phyloP scores from a whole-genome alignment of 2,113 vertebrate genomes.

The Todiramphus chloris region DNA sequence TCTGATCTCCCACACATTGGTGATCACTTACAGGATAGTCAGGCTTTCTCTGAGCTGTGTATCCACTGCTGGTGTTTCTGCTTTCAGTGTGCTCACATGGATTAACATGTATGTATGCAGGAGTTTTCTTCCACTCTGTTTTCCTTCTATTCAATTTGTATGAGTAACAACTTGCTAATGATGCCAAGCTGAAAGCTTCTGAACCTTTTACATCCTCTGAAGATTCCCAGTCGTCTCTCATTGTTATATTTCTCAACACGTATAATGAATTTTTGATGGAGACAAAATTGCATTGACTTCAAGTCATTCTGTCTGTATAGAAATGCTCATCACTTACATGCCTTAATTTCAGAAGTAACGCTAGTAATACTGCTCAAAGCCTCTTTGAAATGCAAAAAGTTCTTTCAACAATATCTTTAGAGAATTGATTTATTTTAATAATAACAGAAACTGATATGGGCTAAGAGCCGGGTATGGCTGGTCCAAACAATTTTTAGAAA shows the following conservation, averaged over 20 bases:
- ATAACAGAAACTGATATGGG: background rate
- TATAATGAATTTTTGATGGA: conserved; percentile 19
- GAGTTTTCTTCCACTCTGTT: background rate
- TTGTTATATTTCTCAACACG: background rate
- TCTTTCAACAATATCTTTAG: background rate
- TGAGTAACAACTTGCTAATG: background rate
- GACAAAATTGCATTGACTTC: conserved; percentile 6
- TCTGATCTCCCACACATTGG: background rate
- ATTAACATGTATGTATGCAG: background rate
- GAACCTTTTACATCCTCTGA: background rate
- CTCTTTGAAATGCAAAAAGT: conserved; percentile 14
- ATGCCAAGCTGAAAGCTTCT: background rate
- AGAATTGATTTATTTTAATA: conserved; percentile 1
- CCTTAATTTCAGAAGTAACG: conserved; percentile 7
- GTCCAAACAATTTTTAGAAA: background rate
- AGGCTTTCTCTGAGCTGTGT: background rate
- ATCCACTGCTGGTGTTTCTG: background rate
- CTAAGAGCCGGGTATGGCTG: background rate
- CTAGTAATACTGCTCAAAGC: background rate
- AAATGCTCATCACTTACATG: background rate
- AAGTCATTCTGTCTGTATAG: background rate
- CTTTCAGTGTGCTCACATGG: background rate
- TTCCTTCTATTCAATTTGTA: background rate
- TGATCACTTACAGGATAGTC: background rate
- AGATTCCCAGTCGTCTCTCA: background rate